Evolutionary conservation across 2,888 invertebrate species (phyloP), one percentile per base, ranked within the genome.

Genomic region (Fragum whitleyi): DNA sequence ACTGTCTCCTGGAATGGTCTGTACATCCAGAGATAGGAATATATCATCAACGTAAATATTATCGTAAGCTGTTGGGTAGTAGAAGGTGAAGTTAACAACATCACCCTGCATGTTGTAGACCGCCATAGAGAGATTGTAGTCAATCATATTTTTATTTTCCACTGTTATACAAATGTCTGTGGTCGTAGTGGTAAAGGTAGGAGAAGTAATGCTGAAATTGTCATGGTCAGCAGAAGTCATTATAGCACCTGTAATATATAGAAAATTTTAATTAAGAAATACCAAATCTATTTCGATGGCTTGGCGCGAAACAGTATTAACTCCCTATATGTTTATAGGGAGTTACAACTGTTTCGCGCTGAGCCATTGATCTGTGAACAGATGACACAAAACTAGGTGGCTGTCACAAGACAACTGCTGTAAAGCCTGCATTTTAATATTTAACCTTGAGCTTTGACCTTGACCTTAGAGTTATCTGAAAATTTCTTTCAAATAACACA

Each of bases 101-200:
- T 28, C 0, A 16, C 61, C 61, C 14, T 32, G 29, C 32, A 32
- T 61, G 32, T 61, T n/a, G 32, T 61, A 61, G 0, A 61, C 61
- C 3, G 32, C n/a, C 9, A 29, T 28, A 19, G 29, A 28, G 1
- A 61, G 61, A 29, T 61, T 32, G 32, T 61, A 61, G 32, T 16
- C 32, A 7, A 32, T 61, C 11, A 28, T 9, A 32, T 16, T 28
- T n/a, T 19, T 32, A 16, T 61, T 61, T n/a, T 61, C 61, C 0
- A 61, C n/a, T 14, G 61, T 61, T 32, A 61, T 61, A 61, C 61
- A 61, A 2, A 61, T 61, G 19, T 61, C 61, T 14, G 61, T 2
- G 14, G 29, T n/a, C 32, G 32, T 21, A 0, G 32, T 32, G 2
- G 32, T 61, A 19, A 61, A 61, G 21, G 32, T 7, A 16, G 61